Base-by-base conservation (phyloP, 2,113 vertebrate species). In the Danionella cerebrum region DNA sequence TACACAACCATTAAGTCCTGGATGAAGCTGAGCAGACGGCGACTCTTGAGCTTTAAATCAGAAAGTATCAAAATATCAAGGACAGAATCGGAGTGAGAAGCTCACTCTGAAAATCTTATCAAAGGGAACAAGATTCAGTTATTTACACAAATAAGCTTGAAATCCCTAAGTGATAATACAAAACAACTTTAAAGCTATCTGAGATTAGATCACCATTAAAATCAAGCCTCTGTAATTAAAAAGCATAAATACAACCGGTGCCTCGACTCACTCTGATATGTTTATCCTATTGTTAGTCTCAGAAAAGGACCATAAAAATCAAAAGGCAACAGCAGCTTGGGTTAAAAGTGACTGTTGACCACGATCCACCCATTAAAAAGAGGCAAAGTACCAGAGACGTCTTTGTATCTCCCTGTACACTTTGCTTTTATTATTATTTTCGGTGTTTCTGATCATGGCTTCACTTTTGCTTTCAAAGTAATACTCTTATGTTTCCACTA, bases 301-400 rank as follows among this genome's bases (percentile, higher is more conserved):
- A 51, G 73, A 80, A 76, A 85, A 86, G 33, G 78, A 78, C 57
- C 6, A 75, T 81, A 84, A 58, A 57, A 87, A 86, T 84, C 70
- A 70, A 85, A 88, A 86, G 87, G 88, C 86, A 88, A 87, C 85
- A 84, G 82, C 85, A 85, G 83, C 84, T 79, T 76, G 75, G 57
- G 79, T 84, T 81, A 79, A 85, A 82, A 78, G 78, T 71, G 64
- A 69, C 80, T 71, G 69, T 79, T 74, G 45, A 75, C 65, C 71
- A 77, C 67, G 18, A 31, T 73, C 48, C 57, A 65, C 67, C 45
- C 72, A 67, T 51, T 60, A 67, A 73, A 58, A 76, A 12, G 70
- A 83, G 78, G 76, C 77, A 75, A 71, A 74, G 73, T 24, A 77
- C 55, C 72, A 76, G 79, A 83, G 76, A 80, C 80, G 71, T 72